These are phyloP conservation scores for Nipponia nippon DNA, from an alignment of 2,113 vertebrate species.

Conservation along the genomic window DNA sequence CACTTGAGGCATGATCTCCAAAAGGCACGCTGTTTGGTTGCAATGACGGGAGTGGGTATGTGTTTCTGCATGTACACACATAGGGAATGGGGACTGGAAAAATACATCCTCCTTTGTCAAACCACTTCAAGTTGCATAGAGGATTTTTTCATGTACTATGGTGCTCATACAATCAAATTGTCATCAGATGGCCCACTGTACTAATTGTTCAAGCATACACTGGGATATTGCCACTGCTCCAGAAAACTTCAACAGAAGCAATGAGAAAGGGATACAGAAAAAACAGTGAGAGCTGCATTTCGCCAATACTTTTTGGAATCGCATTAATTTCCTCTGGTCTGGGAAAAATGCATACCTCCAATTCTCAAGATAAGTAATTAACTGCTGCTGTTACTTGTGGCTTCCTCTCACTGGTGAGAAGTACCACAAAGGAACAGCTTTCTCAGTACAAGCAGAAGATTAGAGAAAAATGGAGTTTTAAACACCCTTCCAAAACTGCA, in stretches of 20 bases:
- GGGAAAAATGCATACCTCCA: background rate
- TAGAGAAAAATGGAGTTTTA: background rate
- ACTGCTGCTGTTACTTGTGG: background rate
- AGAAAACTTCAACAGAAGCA: background rate
- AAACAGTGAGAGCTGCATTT: background rate
- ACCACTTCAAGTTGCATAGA: background rate
- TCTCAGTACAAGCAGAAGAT: background rate
- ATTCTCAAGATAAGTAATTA: background rate
- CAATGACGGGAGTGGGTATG: accelerated
- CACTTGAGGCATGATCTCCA: background rate
- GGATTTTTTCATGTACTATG: background rate
- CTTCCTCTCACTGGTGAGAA: background rate
- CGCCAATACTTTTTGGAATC: background rate
- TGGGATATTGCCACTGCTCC: background rate
- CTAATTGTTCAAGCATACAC: background rate
- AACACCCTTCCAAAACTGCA: background rate
- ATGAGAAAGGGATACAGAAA: background rate
- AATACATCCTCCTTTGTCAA: background rate
- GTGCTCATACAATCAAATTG: background rate
- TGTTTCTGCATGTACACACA: background rate
- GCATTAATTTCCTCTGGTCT: background rate
- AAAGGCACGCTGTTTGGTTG: background rate
- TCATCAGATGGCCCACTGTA: background rate
- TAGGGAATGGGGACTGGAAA: background rate
- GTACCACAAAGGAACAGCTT: background rate